phyloP scores from a whole-genome alignment of 2,888 invertebrate genomes.

The Xanthostigma xanthostigma region DNA sequence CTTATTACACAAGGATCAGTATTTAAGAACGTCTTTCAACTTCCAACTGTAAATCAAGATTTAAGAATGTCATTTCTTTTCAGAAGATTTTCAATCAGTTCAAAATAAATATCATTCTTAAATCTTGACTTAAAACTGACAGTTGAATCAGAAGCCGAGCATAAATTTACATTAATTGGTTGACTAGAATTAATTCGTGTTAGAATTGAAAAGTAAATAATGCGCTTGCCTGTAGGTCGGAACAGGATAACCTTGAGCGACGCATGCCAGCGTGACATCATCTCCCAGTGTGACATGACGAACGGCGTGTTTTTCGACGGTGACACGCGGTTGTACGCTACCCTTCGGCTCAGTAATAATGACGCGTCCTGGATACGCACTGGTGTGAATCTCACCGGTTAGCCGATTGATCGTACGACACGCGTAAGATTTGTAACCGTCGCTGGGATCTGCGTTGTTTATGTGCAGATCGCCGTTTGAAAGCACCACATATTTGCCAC shows the following conservation, averaged over 20 bases:
- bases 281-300: conserved; percentile 54
- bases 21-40: no score
- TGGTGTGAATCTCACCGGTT: conserved; percentile 46
- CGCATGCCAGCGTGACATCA: conserved; percentile 61
- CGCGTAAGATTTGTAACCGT: conserved; percentile 65
- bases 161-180: no score
- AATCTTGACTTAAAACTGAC: no score
- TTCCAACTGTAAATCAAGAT: no score
- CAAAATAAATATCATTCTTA: no score
- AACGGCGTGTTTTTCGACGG: conserved; percentile 52
- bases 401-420: conserved; percentile 70
- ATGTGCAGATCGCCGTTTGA: conserved; percentile 75
- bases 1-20: background rate
- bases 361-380: conserved; percentile 45
- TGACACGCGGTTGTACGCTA: conserved; percentile 56
- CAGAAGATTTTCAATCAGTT: no score
- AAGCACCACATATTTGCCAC: conserved; percentile 59
- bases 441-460: conserved; percentile 59
- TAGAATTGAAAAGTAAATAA: background rate
- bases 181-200: no score
- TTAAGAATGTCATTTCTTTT: no score
- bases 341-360: conserved; percentile 64
- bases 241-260: conserved; percentile 68
- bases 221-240: conserved; percentile 54
- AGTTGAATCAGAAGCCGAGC: no score